Percentiles rank a stretch among this genome's conserved stretches.
These are phyloP conservation scores for Pollicipes pollicipes DNA, from an alignment of 1,140 invertebrate species.

Conservation along the genomic window DNA sequence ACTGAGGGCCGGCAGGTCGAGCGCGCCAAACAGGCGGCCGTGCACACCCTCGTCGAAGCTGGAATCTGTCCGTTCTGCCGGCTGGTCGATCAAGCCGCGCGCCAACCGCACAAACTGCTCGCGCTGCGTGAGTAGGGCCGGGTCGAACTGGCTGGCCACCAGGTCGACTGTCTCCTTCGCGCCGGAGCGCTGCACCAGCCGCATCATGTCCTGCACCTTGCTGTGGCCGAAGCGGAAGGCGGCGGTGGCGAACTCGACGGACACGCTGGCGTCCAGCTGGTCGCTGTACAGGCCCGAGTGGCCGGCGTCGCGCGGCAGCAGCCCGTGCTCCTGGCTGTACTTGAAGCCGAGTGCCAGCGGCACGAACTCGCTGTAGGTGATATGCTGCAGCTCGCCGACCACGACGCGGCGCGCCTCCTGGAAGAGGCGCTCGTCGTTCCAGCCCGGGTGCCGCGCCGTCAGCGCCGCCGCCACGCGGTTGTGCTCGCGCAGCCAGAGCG, in stretches of 20 bases:
- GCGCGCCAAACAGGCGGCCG: slow-evolving; percentile 6
- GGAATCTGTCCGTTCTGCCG: not conserved
- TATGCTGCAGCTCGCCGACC: slow-evolving; percentile 35
- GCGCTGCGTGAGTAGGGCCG: not conserved
- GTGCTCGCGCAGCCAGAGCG: slow-evolving; percentile 41
- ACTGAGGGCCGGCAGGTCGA: slow-evolving; percentile 25
- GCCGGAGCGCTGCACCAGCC: not conserved
- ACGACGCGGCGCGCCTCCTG: slow-evolving; percentile 36
- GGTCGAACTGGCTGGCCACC: not conserved
- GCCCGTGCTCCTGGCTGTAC: slow-evolving; percentile 57
- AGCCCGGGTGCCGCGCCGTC: slow-evolving; percentile 27
- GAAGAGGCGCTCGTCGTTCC: slow-evolving; percentile 33
- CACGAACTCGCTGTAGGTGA: slow-evolving; percentile 46
- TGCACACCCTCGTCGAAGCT: not conserved
- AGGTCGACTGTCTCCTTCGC: not conserved
- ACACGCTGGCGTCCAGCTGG: slow-evolving; percentile 15
- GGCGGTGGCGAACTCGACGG: slow-evolving; percentile 20
- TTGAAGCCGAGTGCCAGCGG: slow-evolving; percentile 46
- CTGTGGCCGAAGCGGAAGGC: slow-evolving; percentile 26
- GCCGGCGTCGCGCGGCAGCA: slow-evolving; percentile 42
- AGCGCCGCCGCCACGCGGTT: slow-evolving; percentile 37
- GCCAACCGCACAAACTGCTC: not conserved
- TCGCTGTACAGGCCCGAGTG: slow-evolving; percentile 23
- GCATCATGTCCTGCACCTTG: slow-evolving; percentile 20
- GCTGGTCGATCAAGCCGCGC: not conserved